Evolutionary conservation across 2,113 vertebrate species (phyloP), one percentile per base, ranked within the genome.

Genomic region (Mixornis gularis): DNA sequence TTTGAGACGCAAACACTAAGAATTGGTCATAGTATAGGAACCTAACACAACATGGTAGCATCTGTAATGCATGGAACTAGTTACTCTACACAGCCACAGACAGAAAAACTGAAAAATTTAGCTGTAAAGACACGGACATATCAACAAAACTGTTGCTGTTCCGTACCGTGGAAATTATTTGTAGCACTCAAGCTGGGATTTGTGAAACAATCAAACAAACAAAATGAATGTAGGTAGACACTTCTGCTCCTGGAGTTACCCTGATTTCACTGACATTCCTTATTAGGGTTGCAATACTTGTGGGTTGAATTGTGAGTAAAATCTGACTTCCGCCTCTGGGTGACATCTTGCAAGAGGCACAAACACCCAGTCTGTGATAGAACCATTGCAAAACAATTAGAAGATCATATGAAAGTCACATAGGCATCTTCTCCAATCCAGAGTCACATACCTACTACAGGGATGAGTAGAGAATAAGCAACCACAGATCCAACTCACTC

Each of bases 151-250:
- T 12, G 4, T 20, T 80, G n/a, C 14, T 62, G 13, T 32, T 70
- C 26, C 3, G 0, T 17, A 12, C 5, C 49, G 18, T 0, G 0
- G 21, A 52, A 73, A 40, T 44, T 1, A 43, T 27, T 25, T 86
- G n/a, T 17, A 77, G n/a, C 10, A 62, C 8, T 34, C 82, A 41
- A 83, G 6, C 10, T 36, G 15, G 27, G 44, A 69, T 65, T 66
- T 79, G 24, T 27, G n/a, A 58, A 59, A 79, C 9, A 59, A 92
- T 17, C 1, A 46, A 55, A 24, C 5, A 20, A 56, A 49, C 9
- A 56, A 63, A 77, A 36, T 25, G 0, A 69, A 38, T 18, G 51
- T 1, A 40, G 12, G 4, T 7, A 68, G 10, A 52, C 36, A 58
- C 5, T 77, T 70, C 24, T 53, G 8, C 19, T 72, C 8, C 25